Evolutionary conservation across 2,888 invertebrate genomes (phyloP), one percentile per base, ranked within the genome.

Genomic region (Crossocerus cetratus): DNA sequence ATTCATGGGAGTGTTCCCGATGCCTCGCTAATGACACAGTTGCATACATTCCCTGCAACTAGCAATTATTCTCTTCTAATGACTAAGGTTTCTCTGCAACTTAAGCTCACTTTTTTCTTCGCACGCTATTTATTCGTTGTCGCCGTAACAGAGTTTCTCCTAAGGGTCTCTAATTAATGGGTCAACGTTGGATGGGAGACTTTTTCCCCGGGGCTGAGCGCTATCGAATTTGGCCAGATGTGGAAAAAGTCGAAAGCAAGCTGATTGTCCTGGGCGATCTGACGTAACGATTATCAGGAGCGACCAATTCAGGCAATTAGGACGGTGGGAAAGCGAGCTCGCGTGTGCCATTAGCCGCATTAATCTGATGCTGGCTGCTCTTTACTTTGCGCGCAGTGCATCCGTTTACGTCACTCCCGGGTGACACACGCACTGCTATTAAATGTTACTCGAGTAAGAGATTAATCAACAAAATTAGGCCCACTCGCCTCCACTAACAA

Each of bases 241-340:
- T 2, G 11, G 18, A 59, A 23, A 58, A 45, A n/a, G 74, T 68
- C 59, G 65, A 65, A 49, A 16, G 16, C 1, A 3, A n/a, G 49
- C 14, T 49, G n/a, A 16, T 49, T 49, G 49, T 49, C 16, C n/a
- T 49, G 67, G 60, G 69, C 53, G 62, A 53, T 69, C 66, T 67
- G 69, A 85, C 82, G 83, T 80, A 86, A 86, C 74, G 85, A 85
- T 87, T 86, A 86, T 87, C 84, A 86, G 82, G 86, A 82, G 82
- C 77, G 74, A 76, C 83, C 86, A 87, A 89, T 88, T 88, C 82
- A 84, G 82, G 75, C 87, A 89, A 88, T 89, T 89, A 86, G 76
- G 66, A 66, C 73, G 82, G 86, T 87, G 87, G 84, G 86, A 87
- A 87, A 86, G 81, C 81, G 76, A 63, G 69, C 68, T 59, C 74